Base-by-base conservation (phyloP, 2,888 invertebrate genomes). In the Erannis defoliaria region DNA sequence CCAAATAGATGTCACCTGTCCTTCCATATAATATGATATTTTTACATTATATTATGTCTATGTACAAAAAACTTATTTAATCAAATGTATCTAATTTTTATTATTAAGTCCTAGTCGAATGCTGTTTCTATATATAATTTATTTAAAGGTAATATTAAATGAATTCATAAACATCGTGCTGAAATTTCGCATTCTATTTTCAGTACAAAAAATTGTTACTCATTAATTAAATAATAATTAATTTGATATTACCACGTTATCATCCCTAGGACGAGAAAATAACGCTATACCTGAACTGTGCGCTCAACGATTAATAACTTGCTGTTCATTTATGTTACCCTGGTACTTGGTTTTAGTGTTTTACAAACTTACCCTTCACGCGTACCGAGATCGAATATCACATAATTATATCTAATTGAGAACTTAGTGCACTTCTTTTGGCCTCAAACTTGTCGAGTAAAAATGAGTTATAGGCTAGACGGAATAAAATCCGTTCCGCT, bases 241-340 rank as follows among this genome's bases (percentile, higher is more conserved):
- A 55, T 55, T 49, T 43, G 43, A 45, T 37, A 46, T 55, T 33
- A 46, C 49, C 38, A 5, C 8, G 23, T 14, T 21, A 8, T 31
- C n/a, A n/a, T 26, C 21, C 31, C 26, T 49, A 55, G 57, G 61
- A 64, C 57, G 64, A 59, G 55, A 58, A 57, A 61, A 59, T 51
- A 43, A 18, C 49, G 55, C 55, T 45, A 35, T 14, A 46, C 43
- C 18, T 33, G 60, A 55, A 26, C 40, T 43, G 6, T 42, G 31
- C 19, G 35, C 51, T 50, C 53, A 43, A 38, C 5, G n/a, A 55
- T 43, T 57, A 49, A 53, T 55, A n/a, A 54, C 62, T 46, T 42
- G 63, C 56, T 64, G 62, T 65, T 70, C 68, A 66, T 71, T 67
- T 62, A 61, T 73, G 69, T 68, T 59, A 40, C 55, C 73, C 74